A percentile compares a stretch with the other conserved stretches of the same genome.
These are phyloP conservation scores for Potamilus streckersoni DNA, from an alignment of 1,140 invertebrate species.

Conservation along the genomic window DNA sequence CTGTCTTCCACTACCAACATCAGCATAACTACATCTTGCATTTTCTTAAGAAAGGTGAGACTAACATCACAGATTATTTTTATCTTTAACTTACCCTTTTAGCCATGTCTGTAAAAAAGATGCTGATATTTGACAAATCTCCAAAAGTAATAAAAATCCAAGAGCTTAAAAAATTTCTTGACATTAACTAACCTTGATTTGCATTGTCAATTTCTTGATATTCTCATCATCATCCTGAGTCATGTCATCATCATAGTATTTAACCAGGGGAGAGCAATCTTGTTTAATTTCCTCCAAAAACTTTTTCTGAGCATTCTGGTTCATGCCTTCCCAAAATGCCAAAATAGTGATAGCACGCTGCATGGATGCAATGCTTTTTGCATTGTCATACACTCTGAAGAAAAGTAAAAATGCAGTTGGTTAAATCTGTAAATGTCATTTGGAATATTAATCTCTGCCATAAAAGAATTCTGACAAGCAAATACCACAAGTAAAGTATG, in stretches of 20 bases:
- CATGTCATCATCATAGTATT: constrained; percentile 64
- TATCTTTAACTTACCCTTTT: constrained; percentile 8
- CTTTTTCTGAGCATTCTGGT: constrained; percentile 34
- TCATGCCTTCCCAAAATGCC: constrained; percentile 58
- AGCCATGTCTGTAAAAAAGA: neutral
- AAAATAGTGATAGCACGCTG: constrained; percentile 62
- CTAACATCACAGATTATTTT: constrained; percentile 1
- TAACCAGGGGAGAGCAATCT: constrained; percentile 46
- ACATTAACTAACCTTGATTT: constrained; percentile 57
- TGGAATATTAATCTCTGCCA: neutral
- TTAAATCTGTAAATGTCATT: neutral
- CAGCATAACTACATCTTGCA: neutral
- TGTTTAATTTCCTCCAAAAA: constrained; percentile 48
- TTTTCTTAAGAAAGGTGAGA: too few species aligned
- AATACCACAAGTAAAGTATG: neutral
- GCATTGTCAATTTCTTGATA: constrained; percentile 64
- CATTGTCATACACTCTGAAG: constrained; percentile 66
- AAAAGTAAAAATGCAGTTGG: constrained; percentile 1
- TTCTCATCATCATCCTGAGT: constrained; percentile 56
- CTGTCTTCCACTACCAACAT: neutral
- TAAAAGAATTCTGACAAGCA: too few species aligned
- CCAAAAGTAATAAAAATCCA: constrained; percentile 1
- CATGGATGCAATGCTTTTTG: constrained; percentile 65
- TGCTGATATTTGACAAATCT: neutral
- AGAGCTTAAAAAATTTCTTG: neutral